These are phyloP conservation scores for Campoplex capitator DNA, from an alignment of 2,888 invertebrate species.

Conservation along the genomic window DNA sequence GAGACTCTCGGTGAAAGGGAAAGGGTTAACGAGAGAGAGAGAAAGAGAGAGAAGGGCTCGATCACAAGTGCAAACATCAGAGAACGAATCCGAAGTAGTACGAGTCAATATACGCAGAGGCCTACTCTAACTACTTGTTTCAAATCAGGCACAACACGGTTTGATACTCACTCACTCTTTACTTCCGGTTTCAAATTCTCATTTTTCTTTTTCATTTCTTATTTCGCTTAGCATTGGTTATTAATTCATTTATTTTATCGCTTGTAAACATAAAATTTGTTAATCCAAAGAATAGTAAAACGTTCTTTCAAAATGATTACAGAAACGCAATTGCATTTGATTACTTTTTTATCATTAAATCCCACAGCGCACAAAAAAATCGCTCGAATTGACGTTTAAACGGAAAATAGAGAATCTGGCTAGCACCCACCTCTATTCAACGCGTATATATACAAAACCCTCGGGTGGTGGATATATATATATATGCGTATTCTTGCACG, in stretches of 20 bases:
- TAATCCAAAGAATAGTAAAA: neutral
- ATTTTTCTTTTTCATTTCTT: neutral
- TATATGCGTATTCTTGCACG: constrained; percentile 39
- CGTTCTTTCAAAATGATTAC: neutral
- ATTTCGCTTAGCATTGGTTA: neutral
- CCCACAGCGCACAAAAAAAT: neutral
- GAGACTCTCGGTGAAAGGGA: constrained; percentile 23
- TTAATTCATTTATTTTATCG: neutral
- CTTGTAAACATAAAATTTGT: neutral
- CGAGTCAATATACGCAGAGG: constrained; percentile 59
- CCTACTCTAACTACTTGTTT: constrained; percentile 54
- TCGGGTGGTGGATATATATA: neutral
- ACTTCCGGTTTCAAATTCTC: neutral
- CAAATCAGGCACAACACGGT: constrained; percentile 6
- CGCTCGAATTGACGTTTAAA: constrained; percentile 7
- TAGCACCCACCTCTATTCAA: neutral
- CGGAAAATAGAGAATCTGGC: constrained; percentile 14
- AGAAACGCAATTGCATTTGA: neutral
- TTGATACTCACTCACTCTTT: constrained; percentile 12
- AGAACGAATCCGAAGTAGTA: constrained; percentile 63
- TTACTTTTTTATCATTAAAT: neutral
- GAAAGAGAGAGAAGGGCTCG: constrained; percentile 6
- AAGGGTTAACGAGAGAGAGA: neutral
- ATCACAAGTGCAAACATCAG: constrained; percentile 47
- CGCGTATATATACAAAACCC: neutral